phyloP scores from a whole-genome alignment of 2,113 vertebrate genomes.

The Cariama cristata region DNA sequence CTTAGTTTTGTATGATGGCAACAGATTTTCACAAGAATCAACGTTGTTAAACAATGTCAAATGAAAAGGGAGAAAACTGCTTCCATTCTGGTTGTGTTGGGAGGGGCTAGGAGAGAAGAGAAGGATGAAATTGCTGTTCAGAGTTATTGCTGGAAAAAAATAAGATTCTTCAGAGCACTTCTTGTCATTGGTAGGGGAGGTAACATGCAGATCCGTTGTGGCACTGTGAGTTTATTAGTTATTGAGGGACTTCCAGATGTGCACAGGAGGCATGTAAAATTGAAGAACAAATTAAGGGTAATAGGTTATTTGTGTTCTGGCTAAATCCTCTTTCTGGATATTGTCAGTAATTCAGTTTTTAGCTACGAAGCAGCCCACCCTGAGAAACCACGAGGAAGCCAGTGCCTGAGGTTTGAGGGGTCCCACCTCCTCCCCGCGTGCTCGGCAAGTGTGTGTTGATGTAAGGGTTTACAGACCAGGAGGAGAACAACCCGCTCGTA shows the following conservation, averaged over 20 bases:
- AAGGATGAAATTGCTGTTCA: background rate
- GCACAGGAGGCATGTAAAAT: background rate
- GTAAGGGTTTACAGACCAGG: background rate
- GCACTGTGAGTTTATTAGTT: slow-evolving; percentile 6
- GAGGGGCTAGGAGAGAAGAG: background rate
- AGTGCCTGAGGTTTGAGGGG: accelerated
- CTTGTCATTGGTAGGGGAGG: background rate
- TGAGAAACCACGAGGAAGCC: background rate
- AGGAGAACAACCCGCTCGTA: background rate
- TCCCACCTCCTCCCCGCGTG: background rate
- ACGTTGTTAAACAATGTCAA: background rate
- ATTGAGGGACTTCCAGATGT: slow-evolving; percentile 2
- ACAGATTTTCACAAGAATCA: background rate
- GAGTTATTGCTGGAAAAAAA: background rate
- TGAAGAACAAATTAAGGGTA: slow-evolving; percentile 41
- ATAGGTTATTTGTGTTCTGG: slow-evolving; percentile 20
- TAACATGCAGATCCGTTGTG: background rate
- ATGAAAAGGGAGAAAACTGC: background rate
- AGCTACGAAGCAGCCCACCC: background rate
- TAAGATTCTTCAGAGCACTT: background rate
- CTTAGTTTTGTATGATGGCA: background rate
- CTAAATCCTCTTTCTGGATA: background rate
- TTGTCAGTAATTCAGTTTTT: background rate
- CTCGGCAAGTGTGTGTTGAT: accelerated
- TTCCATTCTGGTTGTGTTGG: background rate